Evolutionary conservation across 2,888 invertebrate species (phyloP).

Genomic region (Drosophila suboccidentalis): DNA sequence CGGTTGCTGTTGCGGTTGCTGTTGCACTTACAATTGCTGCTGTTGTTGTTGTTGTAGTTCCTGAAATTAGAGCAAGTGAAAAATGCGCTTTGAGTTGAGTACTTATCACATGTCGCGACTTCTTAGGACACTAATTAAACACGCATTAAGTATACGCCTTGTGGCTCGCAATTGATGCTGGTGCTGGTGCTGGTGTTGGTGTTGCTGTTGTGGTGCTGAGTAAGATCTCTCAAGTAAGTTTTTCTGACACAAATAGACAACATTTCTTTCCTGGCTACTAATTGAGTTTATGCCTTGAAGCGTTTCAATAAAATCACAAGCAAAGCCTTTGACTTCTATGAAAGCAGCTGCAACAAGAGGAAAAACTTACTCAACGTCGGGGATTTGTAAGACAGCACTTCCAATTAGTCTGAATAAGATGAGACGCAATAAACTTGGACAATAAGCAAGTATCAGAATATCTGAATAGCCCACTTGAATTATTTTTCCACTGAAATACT

Average conservation of each 20-base stretch:
- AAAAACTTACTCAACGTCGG: constrained; percentile 1
- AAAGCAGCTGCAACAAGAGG: background rate
- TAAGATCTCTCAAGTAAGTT: constrained; percentile 20
- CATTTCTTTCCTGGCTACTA: constrained; percentile 16
- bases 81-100: constrained; percentile 51
- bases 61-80: constrained; percentile 65
- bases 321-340: constrained; percentile 2
- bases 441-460: constrained; percentile 1
- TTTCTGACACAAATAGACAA: background rate
- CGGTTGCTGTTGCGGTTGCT: constrained; percentile 19
- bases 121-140: constrained; percentile 68
- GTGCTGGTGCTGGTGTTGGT: background rate
- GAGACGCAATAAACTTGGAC: background rate
- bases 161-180: constrained; percentile 35
- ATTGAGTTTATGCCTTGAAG: constrained; percentile 40
- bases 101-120: constrained; percentile 30
- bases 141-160: constrained; percentile 54
- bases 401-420: constrained; percentile 12
- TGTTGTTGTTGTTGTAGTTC: background rate
- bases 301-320: constrained; percentile 26
- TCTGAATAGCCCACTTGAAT: background rate
- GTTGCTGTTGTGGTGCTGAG: background rate
- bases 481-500: background rate
- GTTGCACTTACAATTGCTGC: constrained; percentile 11
- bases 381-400: background rate